A percentile compares a stretch with the other conserved stretches of the same genome.
These are phyloP conservation scores for Hermaeophaga mercurialis DNA, from an alignment of 2,888 invertebrate genomes.

Conservation along the genomic window DNA sequence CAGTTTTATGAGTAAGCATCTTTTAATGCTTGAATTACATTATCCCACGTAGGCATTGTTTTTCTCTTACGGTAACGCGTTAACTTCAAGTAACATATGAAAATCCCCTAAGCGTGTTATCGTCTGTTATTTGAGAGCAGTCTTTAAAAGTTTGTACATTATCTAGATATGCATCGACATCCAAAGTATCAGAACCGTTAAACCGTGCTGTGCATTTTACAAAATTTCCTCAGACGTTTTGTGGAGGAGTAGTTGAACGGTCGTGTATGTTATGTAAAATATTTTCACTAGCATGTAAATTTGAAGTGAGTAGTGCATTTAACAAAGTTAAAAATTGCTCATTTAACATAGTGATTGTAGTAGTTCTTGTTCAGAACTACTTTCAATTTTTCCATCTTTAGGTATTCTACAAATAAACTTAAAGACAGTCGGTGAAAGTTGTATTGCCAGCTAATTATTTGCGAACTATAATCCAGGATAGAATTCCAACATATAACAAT, in stretches of 20 bases:
- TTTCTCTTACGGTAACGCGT: background rate
- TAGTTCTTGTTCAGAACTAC: too few relatives aligned
- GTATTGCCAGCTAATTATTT: too few relatives aligned
- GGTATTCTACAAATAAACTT: too few relatives aligned
- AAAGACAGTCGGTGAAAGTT: too few relatives aligned
- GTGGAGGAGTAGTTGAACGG: conserved; percentile 10
- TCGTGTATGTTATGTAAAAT: background rate
- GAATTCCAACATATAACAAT: too few relatives aligned
- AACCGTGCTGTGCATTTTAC: conserved; percentile 4
- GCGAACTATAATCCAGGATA: too few relatives aligned
- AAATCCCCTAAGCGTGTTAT: conserved; percentile 9
- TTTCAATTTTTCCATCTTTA: too few relatives aligned
- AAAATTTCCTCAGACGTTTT: background rate
- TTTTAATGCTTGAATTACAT: background rate
- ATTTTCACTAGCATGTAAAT: too few relatives aligned
- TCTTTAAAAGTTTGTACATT: conserved; percentile 1
- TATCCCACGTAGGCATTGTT: background rate
- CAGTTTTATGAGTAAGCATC: background rate
- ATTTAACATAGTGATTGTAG: too few relatives aligned
- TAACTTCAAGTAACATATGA: conserved; percentile 4
- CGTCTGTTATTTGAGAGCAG: background rate
- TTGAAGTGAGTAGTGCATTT: conserved; percentile 17
- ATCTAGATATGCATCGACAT: conserved; percentile 4
- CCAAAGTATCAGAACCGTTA: background rate
- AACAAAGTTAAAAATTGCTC: too few relatives aligned